Percentiles rank a stretch among this genome's conserved stretches.
Conservation (phyloP, 92 coral and sea anemone genomes). For the Porites evermanni region DNA sequence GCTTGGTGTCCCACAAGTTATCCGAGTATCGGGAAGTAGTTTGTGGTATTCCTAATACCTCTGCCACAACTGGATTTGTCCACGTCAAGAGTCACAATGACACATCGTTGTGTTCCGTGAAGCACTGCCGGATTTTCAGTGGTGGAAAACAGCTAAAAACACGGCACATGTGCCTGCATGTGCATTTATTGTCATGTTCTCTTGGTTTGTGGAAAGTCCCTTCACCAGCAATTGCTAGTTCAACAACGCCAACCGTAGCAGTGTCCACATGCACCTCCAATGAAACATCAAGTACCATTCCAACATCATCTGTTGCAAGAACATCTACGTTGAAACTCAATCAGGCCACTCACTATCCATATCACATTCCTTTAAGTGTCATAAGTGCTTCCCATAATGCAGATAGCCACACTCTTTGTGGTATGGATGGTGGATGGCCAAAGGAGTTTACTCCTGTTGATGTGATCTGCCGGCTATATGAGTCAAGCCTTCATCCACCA, state of each 20-base stretch:
- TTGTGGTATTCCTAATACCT: slow-evolving; percentile 3
- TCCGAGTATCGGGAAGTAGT: not conserved
- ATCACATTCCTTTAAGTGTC: not conserved
- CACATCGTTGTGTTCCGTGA: not conserved
- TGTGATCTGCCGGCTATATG: not conserved
- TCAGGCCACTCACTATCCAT: not conserved
- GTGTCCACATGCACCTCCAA: not conserved
- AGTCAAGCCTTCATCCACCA: not conserved
- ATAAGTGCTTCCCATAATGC: not conserved
- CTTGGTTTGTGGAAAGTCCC: slow-evolving; percentile 4
- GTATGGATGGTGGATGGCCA: not conserved
- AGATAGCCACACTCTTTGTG: not conserved
- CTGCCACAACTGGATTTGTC: slow-evolving; percentile 6
- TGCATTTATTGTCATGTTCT: slow-evolving; percentile 2
- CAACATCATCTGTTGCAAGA: slow-evolving; percentile 8
- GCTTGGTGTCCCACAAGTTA: slow-evolving; percentile 17
- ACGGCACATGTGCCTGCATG: not conserved
- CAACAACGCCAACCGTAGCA: no score
- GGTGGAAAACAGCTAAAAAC: slow-evolving; percentile 1
- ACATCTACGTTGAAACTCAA: not conserved
- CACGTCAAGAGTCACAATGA: not conserved
- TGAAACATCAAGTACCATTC: no score
- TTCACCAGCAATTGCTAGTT: not conserved
- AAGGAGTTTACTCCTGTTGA: not conserved
- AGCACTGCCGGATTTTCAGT: not conserved